phyloP scores from a whole-genome alignment of 2,888 invertebrate genomes.

The Tupiocoris notatus region DNA sequence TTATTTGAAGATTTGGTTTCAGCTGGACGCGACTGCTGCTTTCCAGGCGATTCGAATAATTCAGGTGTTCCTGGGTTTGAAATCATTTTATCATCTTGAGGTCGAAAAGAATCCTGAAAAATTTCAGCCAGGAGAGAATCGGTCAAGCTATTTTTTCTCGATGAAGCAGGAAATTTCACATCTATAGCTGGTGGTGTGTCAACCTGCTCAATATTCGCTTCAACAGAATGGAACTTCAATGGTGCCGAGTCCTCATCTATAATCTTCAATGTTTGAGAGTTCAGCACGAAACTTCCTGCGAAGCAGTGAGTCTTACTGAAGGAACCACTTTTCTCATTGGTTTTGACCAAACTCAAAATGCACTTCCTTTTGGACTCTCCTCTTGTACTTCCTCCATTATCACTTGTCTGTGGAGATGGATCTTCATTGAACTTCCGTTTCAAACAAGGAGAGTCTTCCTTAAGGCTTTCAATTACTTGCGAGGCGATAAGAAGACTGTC shows the following conservation, averaged over 20 bases:
- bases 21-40: not conserved
- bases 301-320: constrained; percentile 57
- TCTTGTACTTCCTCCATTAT: not conserved
- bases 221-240: not conserved
- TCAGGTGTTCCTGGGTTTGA: constrained; percentile 15
- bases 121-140: constrained; percentile 31
- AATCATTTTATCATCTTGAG: not conserved
- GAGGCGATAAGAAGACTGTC: constrained; percentile 48
- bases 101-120: constrained; percentile 32
- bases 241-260: constrained; percentile 48
- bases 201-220: not conserved
- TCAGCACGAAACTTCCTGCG: constrained; percentile 61
- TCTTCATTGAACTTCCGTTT: not conserved
- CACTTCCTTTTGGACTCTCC: constrained; percentile 3
- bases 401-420: not conserved
- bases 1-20: not conserved
- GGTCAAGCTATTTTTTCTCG: constrained; percentile 8
- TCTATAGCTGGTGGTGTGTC: not conserved
- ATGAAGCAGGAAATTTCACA: not conserved
- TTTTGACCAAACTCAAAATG: not conserved
- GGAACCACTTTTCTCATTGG: not conserved
- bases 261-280: constrained; percentile 58
- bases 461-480: constrained; percentile 34
- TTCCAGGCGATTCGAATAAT: constrained; percentile 18
- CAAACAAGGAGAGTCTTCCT: not conserved